Evolutionary conservation across 2,888 invertebrate genomes (phyloP).

Genomic region (Itoplectis maculator): DNA sequence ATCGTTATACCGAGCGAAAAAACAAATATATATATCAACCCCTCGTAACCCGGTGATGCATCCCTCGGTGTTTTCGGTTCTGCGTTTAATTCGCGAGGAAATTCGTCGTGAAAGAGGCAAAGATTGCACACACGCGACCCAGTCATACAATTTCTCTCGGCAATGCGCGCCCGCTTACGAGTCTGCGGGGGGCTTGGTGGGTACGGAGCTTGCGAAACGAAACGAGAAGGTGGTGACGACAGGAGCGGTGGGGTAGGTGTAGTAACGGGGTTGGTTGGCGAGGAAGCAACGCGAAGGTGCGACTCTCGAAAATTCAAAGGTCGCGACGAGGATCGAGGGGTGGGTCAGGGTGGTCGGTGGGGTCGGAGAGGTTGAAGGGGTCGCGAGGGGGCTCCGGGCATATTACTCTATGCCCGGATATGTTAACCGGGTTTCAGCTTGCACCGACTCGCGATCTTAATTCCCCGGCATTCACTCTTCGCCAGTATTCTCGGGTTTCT

Average conservation of each 20-base stretch:
- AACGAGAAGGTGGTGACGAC: neutral
- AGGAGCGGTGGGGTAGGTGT: no score
- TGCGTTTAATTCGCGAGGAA: neutral
- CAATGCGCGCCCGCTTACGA: neutral
- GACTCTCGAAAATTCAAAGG: constrained; percentile 17
- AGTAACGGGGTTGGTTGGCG: no score
- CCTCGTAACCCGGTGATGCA: neutral
- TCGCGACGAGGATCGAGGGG: neutral
- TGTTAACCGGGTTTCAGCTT: constrained; percentile 20
- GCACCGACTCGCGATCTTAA: constrained; percentile 38
- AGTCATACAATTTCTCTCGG: neutral
- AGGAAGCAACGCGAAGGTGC: neutral
- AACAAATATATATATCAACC: neutral
- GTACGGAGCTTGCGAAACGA: neutral
- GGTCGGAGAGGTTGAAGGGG: no score
- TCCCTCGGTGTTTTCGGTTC: neutral
- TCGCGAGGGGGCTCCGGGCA: neutral
- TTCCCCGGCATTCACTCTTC: constrained; percentile 36
- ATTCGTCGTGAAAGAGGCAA: neutral
- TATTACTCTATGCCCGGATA: constrained; percentile 22
- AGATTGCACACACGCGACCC: neutral
- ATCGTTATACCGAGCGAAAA: neutral
- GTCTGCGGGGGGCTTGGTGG: neutral
- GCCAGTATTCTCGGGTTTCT: constrained; percentile 29
- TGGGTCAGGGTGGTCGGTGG: neutral